Base-by-base conservation (phyloP, 1,140 invertebrate genomes). In the Ephestia elutella region DNA sequence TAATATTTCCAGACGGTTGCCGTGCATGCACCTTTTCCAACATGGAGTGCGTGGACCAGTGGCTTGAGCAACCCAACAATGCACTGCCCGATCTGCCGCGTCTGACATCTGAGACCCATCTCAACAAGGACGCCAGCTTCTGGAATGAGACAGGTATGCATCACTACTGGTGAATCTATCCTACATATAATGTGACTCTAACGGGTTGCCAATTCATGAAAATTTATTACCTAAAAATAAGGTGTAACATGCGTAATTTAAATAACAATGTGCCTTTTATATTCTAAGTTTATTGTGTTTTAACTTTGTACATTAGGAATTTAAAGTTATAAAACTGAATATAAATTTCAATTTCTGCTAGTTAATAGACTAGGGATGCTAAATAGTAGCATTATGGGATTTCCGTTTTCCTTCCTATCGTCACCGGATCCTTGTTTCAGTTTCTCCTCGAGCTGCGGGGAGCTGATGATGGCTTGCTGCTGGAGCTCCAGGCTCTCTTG, bases 1-100 rank as follows among this genome's bases (percentile, higher is more conserved):
- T n/a, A n/a, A n/a, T n/a, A n/a, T n/a, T n/a, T n/a, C n/a, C 86
- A 96, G 96, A 72, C 93, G 96, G 53, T 91, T 98, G 62, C 96
- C 96, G 0, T 98, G 96, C 84, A 96, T 97, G 95, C 97, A 98
- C 90, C 91, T 98, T 62, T 98, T 98, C 87, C 97, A n/a, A 98
- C 85, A 95, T 95, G 74, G 95, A 96, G 74, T 98, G 97, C 82
- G 96, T 98, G 48, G 97, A 98, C 85, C 96, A 96, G 84, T 98
- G 97, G 97, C 91, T 98, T 30, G n/a, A 92, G 93, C 60, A 96
- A n/a, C n/a, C 95, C 55, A 98, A 98, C 85, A 98, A 97, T n/a
- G 80, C 94, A 96, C 68, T 98, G 97, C 90, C 97, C 97, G 5
- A 97, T 98, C 56, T 98, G 97, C 89, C 93, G 97, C 62, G 96